These are phyloP conservation scores for Pecten maximus DNA, from an alignment of 2,888 invertebrate genomes.

Conservation along the genomic window DNA sequence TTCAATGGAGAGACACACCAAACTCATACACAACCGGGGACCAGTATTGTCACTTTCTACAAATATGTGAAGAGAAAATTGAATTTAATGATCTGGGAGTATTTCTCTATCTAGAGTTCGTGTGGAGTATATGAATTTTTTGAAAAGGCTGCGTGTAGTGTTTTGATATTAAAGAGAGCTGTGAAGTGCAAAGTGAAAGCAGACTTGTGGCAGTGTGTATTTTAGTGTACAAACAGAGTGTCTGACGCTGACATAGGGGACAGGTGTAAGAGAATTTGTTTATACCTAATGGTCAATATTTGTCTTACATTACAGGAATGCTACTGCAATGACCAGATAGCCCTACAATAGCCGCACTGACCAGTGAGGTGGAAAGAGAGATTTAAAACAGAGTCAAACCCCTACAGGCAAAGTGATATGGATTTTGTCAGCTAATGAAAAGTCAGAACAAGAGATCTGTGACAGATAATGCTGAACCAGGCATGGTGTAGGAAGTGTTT, in stretches of 20 bases:
- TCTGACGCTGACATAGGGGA: background rate
- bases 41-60: constrained; percentile 11
- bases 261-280: background rate
- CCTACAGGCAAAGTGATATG: constrained; percentile 9
- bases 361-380: background rate
- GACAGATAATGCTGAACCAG: background rate
- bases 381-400: constrained; percentile 23
- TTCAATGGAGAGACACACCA: background rate
- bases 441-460: constrained; percentile 7
- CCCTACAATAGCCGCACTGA: background rate
- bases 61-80: constrained; percentile 35
- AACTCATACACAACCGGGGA: background rate
- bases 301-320: constrained; percentile 13
- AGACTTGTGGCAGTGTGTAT: background rate
- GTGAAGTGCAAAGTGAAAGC: constrained; percentile 2
- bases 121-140: background rate
- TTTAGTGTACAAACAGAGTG: background rate
- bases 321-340: constrained; percentile 6
- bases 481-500: constrained; percentile 27
- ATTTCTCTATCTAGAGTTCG: background rate
- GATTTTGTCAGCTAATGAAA: constrained; percentile 35
- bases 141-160: background rate
- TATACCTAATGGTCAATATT: constrained; percentile 31
- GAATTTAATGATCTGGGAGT: constrained; percentile 25
- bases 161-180: constrained; percentile 26